phyloP scores from a whole-genome alignment of 92 coral and sea anemone genomes.

The Pocillopora meandrina region DNA sequence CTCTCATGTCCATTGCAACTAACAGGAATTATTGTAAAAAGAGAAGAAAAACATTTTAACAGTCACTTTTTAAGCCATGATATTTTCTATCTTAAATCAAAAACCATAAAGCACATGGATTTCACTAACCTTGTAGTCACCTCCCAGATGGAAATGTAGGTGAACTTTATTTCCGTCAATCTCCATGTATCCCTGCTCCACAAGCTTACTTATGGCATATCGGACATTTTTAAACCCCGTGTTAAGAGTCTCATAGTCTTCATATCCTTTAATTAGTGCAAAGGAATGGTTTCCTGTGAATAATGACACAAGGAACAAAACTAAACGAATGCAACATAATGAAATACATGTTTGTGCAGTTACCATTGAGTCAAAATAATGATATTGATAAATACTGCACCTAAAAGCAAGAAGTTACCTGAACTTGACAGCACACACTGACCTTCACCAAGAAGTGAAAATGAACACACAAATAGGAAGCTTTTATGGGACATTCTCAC shows the following conservation, averaged over 20 bases:
- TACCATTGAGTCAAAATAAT: neutral
- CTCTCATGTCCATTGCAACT: no score
- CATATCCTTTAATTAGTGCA: neutral
- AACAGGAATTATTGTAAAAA: no score
- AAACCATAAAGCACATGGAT: no score
- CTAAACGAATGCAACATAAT: neutral
- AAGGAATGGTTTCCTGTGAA: conserved; percentile 17
- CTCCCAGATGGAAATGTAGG: neutral
- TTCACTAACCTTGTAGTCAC: neutral
- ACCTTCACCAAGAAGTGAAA: conserved; percentile 5
- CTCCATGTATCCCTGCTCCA: neutral
- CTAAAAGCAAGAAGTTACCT: neutral
- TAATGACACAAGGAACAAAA: neutral
- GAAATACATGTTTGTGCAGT: no score
- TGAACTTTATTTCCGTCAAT: neutral
- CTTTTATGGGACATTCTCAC: neutral
- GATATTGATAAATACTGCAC: neutral
- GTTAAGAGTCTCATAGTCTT: conserved; percentile 10
- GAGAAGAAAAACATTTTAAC: no score
- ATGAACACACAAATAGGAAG: conserved; percentile 31
- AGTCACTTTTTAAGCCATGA: no score
- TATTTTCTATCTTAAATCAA: no score
- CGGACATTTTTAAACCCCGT: conserved; percentile 12
- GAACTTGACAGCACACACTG: conserved; percentile 17
- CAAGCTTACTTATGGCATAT: conserved; percentile 10